Percentiles rank a stretch among this genome's conserved stretches.
These are phyloP conservation scores for Buathra laborator DNA, from an alignment of 2,888 invertebrate genomes.

Conservation along the genomic window DNA sequence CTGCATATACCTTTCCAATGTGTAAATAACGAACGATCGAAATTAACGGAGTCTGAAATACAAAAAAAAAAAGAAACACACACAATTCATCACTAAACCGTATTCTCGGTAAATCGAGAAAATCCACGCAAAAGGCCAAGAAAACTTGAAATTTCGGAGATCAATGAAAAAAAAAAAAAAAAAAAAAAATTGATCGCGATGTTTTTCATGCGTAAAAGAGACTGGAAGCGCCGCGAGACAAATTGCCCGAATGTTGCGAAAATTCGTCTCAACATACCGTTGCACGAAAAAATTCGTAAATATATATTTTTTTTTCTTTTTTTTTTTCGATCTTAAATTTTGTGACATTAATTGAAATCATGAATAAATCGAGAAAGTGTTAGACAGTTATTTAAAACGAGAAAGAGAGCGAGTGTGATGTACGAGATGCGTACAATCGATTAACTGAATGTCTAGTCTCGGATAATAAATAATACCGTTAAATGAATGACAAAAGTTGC, in stretches of 20 bases:
- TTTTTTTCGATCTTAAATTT: constrained; percentile 5
- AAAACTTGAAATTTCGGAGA: not conserved
- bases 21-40: constrained; percentile 61
- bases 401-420: constrained; percentile 4
- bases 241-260: not conserved
- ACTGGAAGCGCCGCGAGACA: not conserved
- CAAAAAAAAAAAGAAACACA: constrained; percentile 12
- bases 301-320: no score
- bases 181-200: constrained; percentile 25
- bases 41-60: constrained; percentile 45
- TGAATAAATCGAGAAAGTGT: not conserved
- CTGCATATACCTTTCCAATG: constrained; percentile 23
- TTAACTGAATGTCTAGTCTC: constrained; percentile 75
- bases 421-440: constrained; percentile 60
- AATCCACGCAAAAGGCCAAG: not conserved
- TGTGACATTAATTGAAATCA: constrained; percentile 7
- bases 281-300: no score
- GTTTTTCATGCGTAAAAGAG: not conserved
- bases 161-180: no score
- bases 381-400: not conserved
- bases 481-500: constrained; percentile 50
- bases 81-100: constrained; percentile 2
- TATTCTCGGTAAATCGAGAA: not conserved
- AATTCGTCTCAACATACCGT: not conserved
- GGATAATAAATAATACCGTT: constrained; percentile 64